Percentiles rank a stretch among this genome's conserved stretches.
These are phyloP conservation scores for Buceros bicornis DNA, from an alignment of 2,797 vertebrate species.

Conservation along the genomic window DNA sequence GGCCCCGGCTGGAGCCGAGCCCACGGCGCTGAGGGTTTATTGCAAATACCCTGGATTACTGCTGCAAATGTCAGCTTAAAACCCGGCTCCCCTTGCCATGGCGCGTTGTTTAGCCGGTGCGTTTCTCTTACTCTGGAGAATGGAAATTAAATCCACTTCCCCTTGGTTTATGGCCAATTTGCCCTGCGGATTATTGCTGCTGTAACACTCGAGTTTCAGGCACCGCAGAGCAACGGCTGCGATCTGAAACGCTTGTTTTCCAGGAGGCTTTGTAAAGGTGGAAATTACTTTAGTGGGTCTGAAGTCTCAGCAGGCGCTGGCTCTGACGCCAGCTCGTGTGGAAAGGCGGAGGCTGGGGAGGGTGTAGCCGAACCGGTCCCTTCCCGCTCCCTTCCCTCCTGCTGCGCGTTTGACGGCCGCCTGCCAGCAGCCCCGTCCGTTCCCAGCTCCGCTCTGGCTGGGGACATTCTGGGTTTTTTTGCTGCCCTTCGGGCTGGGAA, in stretches of 20 bases:
- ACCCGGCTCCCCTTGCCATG: neutral
- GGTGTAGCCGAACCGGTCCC: neutral
- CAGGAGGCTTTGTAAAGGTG: neutral
- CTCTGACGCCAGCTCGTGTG: neutral
- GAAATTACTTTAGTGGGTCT: neutral
- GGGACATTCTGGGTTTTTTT: neutral
- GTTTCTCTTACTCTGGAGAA: constrained; percentile 13
- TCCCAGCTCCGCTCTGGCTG: neutral
- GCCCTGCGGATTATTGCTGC: constrained; percentile 8
- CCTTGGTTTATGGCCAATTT: constrained; percentile 19
- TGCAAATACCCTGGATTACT: neutral
- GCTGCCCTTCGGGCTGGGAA: no score
- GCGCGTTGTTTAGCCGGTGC: neutral
- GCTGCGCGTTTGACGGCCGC: rapidly evolving
- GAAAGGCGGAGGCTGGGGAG: neutral
- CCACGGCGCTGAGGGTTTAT: rapidly evolving
- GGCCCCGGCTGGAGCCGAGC: neutral
- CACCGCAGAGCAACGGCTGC: neutral
- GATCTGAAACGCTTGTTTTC: neutral
- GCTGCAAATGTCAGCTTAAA: constrained; percentile 15
- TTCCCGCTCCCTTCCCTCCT: neutral
- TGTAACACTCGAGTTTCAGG: neutral
- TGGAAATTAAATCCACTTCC: constrained; percentile 28
- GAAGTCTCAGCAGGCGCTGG: neutral
- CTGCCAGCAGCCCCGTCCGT: neutral